These are phyloP conservation scores for Schizaphis graminum DNA, from an alignment of 2,888 invertebrate species.

Conservation along the genomic window DNA sequence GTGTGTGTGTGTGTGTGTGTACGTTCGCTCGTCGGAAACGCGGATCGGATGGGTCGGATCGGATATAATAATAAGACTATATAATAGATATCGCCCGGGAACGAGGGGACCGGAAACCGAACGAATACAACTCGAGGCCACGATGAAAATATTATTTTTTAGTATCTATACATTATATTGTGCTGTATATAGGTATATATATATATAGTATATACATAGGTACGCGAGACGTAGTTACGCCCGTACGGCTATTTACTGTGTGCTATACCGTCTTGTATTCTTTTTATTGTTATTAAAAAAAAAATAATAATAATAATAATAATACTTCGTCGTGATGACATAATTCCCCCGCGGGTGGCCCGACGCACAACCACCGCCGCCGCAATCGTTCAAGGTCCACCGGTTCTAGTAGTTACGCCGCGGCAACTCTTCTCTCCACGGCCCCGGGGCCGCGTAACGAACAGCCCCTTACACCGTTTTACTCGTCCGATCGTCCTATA, in stretches of 20 bases:
- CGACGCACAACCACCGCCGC: not conserved
- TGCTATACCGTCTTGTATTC: not conserved
- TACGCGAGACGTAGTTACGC: not conserved
- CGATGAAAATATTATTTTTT: not conserved
- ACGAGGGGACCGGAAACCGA: not conserved
- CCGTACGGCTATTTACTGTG: not conserved
- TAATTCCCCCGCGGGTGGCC: conserved; percentile 61
- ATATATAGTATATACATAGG: too few relatives aligned
- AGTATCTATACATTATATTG: not conserved
- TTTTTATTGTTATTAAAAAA: not conserved
- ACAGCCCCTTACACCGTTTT: not conserved
- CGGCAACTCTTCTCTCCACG: not conserved
- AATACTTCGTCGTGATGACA: conserved; percentile 49
- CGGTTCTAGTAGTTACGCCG: conserved; percentile 50
- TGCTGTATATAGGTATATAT: not conserved
- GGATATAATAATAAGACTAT: not conserved
- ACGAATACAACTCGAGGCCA: not conserved
- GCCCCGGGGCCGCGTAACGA: not conserved
- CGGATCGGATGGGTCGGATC: not conserved
- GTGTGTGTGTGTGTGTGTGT: too few relatives aligned
- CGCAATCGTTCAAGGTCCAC: conserved; percentile 56
- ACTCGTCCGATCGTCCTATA: not conserved
- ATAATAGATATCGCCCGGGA: not conserved
- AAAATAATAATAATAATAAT: not conserved
- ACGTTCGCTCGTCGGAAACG: not conserved